Evolutionary conservation across 1,140 invertebrate species (phyloP).

Genomic region (Drosophila sucinea): DNA sequence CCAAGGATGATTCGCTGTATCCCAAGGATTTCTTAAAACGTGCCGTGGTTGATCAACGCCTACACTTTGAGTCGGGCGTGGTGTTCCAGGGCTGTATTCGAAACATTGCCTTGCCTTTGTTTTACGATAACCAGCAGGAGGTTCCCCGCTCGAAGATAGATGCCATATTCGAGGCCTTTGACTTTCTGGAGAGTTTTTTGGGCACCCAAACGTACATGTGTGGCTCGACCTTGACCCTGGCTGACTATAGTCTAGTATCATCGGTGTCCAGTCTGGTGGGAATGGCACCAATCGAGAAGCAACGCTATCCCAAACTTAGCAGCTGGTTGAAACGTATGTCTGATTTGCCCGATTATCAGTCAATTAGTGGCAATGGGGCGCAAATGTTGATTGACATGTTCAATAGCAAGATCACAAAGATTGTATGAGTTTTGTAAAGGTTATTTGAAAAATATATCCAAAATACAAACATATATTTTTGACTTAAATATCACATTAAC

Average conservation of each 20-base stretch:
- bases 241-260: slow-evolving; percentile 84
- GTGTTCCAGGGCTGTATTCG: slow-evolving; percentile 86
- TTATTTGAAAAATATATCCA: slow-evolving; percentile 9
- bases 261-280: slow-evolving; percentile 77
- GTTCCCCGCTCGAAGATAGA: slow-evolving; percentile 64
- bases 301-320: slow-evolving; percentile 65
- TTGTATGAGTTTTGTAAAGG: slow-evolving; percentile 44
- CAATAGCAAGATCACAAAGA: slow-evolving; percentile 67
- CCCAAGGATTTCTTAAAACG: slow-evolving; percentile 85
- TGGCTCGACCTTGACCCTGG: slow-evolving; percentile 85
- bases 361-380: slow-evolving; percentile 66
- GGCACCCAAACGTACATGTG: slow-evolving; percentile 83
- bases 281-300: slow-evolving; percentile 63
- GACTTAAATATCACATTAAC: slow-evolving; percentile 63
- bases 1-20: slow-evolving; percentile 84
- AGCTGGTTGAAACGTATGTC: slow-evolving; percentile 68
- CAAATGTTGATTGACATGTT: slow-evolving; percentile 73
- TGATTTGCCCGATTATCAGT: slow-evolving; percentile 48
- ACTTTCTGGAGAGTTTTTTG: slow-evolving; percentile 84
- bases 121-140: slow-evolving; percentile 44
- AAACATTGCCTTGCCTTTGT: slow-evolving; percentile 58
- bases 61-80: slow-evolving; percentile 86
- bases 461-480: slow-evolving; percentile 22
- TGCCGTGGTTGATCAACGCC: slow-evolving; percentile 85
- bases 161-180: slow-evolving; percentile 83